Conservation (phyloP, 2,797 vertebrate genomes). For the Dendrocincla fuliginosa region DNA sequence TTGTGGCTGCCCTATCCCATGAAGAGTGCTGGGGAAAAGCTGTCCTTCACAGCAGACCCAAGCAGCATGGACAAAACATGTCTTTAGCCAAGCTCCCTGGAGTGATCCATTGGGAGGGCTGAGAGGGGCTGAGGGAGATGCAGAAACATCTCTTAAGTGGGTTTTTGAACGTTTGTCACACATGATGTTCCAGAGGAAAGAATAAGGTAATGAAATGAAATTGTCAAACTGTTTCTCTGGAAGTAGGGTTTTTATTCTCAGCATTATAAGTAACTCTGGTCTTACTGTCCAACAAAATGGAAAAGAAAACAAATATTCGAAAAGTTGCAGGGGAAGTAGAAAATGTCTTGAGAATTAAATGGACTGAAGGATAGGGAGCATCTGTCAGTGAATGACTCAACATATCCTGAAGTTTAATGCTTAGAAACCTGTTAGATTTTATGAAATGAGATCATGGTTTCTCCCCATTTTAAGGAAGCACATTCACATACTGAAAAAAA, state of each 20-base stretch:
- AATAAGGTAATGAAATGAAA: background rate
- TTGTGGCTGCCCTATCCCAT: background rate
- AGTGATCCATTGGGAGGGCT: rapidly evolving
- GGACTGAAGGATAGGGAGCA: background rate
- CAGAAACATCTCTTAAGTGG: background rate
- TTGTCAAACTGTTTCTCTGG: background rate
- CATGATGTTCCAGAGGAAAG: background rate
- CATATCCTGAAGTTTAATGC: background rate
- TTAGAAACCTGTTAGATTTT: background rate
- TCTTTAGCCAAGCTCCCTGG: background rate
- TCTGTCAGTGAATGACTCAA: background rate
- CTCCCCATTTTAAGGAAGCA: background rate
- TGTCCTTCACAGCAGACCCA: background rate
- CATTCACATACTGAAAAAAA: background rate
- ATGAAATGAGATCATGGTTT: background rate
- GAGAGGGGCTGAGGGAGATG: background rate
- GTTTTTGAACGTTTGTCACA: background rate
- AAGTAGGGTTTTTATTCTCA: background rate
- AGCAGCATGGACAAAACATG: background rate
- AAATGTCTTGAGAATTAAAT: background rate
- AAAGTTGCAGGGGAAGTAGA: background rate
- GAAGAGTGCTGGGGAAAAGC: background rate
- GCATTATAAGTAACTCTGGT: background rate
- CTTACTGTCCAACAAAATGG: background rate
- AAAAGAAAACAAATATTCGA: background rate